A percentile compares a stretch with the other conserved stretches of the same genome.
Conservation (phyloP, 2,113 vertebrate genomes). For the Psephotus haematonotus region DNA sequence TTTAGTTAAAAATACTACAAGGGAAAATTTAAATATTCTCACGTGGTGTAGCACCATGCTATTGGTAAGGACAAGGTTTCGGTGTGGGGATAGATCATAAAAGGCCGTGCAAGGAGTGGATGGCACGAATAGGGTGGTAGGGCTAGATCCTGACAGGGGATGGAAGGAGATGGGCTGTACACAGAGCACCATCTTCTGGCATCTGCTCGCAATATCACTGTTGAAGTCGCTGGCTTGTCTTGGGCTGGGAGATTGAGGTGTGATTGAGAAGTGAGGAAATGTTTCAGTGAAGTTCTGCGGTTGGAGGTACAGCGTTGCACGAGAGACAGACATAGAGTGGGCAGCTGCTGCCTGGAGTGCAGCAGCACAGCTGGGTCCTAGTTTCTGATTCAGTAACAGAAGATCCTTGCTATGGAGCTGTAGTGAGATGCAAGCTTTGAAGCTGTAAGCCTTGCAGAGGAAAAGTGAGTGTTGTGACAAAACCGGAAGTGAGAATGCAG, state of each 20-base stretch:
- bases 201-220: background rate
- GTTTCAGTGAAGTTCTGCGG: background rate
- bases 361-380: rapidly evolving
- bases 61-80: background rate
- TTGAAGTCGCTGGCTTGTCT: rapidly evolving
- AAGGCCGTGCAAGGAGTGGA: rapidly evolving
- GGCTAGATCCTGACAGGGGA: background rate
- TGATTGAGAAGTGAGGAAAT: rapidly evolving
- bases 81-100: rapidly evolving
- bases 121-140: rapidly evolving
- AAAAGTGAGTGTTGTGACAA: background rate
- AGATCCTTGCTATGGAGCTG: rapidly evolving
- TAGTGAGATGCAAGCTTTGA: background rate
- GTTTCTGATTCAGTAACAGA: background rate
- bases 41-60: background rate
- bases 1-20: background rate
- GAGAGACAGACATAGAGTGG: rapidly evolving
- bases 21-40: no score
- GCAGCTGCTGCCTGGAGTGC: background rate
- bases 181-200: constrained; percentile 74
- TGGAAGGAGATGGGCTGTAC: background rate
- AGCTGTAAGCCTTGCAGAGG: background rate
- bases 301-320: rapidly evolving
- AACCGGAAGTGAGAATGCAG: rapidly evolving
- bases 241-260: rapidly evolving